A percentile compares a stretch with the other conserved stretches of the same genome.
phyloP scores from a whole-genome alignment of 2,113 vertebrate genomes.

The Bostrychus sinensis region DNA sequence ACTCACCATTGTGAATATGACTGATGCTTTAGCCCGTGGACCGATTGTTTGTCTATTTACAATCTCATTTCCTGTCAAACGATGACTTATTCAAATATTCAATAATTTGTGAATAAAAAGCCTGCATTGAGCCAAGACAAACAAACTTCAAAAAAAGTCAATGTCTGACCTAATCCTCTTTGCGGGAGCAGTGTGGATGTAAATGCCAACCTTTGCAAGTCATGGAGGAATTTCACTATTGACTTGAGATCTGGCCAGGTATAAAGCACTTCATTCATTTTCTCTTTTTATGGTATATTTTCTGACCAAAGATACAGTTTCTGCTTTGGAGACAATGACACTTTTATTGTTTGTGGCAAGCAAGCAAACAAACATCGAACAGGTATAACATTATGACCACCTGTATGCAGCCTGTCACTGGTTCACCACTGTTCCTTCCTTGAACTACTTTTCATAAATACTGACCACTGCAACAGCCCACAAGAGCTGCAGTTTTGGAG shows the following conservation, averaged over 20 bases:
- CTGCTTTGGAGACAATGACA: neutral
- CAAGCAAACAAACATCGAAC: neutral
- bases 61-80: slow-evolving; percentile 68
- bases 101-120: slow-evolving; percentile 68
- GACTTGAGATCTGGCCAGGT: slow-evolving; percentile 51
- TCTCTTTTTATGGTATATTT: slow-evolving; percentile 28
- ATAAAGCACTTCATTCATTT: slow-evolving; percentile 43
- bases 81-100: slow-evolving; percentile 69
- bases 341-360: neutral
- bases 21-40: slow-evolving; percentile 41
- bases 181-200: slow-evolving; percentile 57
- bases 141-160: slow-evolving; percentile 74
- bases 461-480: too few relatives aligned
- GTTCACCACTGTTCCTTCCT: too few relatives aligned
- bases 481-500: too few relatives aligned
- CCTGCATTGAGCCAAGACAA: slow-evolving; percentile 61
- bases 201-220: slow-evolving; percentile 75
- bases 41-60: slow-evolving; percentile 52
- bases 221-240: slow-evolving; percentile 74
- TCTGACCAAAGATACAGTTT: neutral
- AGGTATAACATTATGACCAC: too few relatives aligned
- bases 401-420: too few relatives aligned
- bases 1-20: slow-evolving; percentile 32
- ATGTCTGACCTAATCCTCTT: slow-evolving; percentile 75
- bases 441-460: too few relatives aligned